Evolutionary conservation across 2,797 vertebrate species (phyloP).

Genomic region (Cuculus canorus): DNA sequence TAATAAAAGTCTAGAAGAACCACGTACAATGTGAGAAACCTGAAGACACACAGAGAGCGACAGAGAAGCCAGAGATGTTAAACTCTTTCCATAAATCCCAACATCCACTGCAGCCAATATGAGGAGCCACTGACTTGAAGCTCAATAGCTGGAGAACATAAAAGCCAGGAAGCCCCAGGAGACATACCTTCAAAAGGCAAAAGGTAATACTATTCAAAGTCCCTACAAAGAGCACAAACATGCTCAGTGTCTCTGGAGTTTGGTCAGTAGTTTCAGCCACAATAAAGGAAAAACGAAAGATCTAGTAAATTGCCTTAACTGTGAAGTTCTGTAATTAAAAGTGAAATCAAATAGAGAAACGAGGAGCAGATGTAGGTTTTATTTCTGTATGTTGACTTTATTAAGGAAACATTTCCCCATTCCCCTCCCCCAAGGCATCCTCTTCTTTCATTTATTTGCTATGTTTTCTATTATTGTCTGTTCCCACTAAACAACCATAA

Average conservation of each 20-base stretch:
- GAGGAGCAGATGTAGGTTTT: slow-evolving; percentile 58
- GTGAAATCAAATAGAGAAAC: slow-evolving; percentile 50
- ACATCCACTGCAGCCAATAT: neutral
- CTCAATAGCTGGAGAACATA: neutral
- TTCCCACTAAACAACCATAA: slow-evolving; percentile 49
- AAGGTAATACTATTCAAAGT: neutral
- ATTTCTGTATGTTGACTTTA: slow-evolving; percentile 59
- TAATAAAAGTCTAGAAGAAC: neutral
- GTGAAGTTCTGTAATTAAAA: slow-evolving; percentile 64
- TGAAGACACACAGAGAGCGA: neutral
- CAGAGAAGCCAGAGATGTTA: neutral
- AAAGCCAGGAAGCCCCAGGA: neutral
- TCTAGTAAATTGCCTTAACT: slow-evolving; percentile 20
- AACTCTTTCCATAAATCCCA: neutral
- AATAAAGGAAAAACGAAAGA: neutral
- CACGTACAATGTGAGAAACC: neutral
- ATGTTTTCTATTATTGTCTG: slow-evolving; percentile 42
- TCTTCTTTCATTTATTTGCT: slow-evolving; percentile 51
- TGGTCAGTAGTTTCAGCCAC: slow-evolving; percentile 15
- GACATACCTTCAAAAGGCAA: neutral
- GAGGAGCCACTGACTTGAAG: neutral
- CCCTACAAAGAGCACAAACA: neutral
- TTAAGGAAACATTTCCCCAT: slow-evolving; percentile 57
- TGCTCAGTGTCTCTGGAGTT: neutral
- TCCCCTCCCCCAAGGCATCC: slow-evolving; percentile 20